These are phyloP conservation scores for Ptychochromis oligacanthus DNA, from an alignment of 2,113 vertebrate genomes.

Conservation along the genomic window DNA sequence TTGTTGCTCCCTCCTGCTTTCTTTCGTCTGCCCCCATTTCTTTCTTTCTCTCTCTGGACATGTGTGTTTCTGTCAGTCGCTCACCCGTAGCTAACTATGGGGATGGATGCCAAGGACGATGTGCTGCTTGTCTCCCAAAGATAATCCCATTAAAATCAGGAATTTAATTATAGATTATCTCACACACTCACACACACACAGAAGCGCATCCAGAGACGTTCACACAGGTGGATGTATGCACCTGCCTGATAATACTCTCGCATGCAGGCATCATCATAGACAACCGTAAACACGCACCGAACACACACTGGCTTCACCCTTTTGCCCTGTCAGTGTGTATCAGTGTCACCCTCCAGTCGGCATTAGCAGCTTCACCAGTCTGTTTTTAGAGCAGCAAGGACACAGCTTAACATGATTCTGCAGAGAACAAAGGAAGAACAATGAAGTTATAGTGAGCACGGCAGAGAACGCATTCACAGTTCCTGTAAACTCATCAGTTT, in stretches of 20 bases:
- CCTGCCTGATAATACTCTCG: neutral
- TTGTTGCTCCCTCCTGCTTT: neutral
- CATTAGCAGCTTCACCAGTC: slow-evolving; percentile 33
- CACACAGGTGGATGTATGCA: neutral
- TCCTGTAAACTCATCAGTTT: neutral
- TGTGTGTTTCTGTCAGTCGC: slow-evolving; percentile 28
- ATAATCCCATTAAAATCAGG: slow-evolving; percentile 71
- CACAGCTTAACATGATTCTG: neutral
- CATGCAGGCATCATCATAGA: neutral
- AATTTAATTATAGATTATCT: slow-evolving; percentile 73
- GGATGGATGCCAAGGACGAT: slow-evolving; percentile 63
- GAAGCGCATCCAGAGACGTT: neutral
- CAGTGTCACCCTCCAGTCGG: slow-evolving; percentile 59
- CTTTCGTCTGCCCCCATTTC: neutral
- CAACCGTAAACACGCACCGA: slow-evolving; percentile 19
- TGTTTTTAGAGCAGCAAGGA: slow-evolving; percentile 56
- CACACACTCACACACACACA: slow-evolving; percentile 20
- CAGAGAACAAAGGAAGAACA: slow-evolving; percentile 7
- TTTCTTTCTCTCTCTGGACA: neutral
- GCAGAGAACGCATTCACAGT: neutral
- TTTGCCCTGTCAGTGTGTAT: slow-evolving; percentile 56
- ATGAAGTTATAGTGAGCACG: neutral
- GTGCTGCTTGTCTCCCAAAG: slow-evolving; percentile 58
- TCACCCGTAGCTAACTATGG: slow-evolving; percentile 29
- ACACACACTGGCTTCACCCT: slow-evolving; percentile 32